Conservation (phyloP, 2,797 vertebrate species). For the Babyrousa celebensis region DNA sequence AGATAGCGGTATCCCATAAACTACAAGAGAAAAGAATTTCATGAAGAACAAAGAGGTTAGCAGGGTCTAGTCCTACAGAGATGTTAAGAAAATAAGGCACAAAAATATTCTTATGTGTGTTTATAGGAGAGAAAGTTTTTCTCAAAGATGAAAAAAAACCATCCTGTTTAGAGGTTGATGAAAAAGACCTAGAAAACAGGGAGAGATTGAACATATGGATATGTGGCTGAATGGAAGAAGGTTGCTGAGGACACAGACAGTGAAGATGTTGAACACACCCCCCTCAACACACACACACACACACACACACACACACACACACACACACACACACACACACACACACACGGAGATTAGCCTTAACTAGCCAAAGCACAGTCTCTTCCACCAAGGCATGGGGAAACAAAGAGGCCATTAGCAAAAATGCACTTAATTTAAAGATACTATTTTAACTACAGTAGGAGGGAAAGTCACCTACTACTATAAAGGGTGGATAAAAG, state of each 20-base stretch:
- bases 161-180: neutral
- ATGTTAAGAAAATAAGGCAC: neutral
- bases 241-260: neutral
- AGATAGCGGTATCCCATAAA: neutral
- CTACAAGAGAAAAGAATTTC: neutral
- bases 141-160: neutral
- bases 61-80: neutral
- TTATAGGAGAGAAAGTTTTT: neutral
- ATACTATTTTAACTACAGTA: conserved; percentile 1
- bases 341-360: neutral
- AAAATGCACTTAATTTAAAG: neutral
- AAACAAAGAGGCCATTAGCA: neutral
- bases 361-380: neutral
- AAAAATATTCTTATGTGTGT: neutral
- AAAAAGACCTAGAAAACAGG: neutral
- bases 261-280: neutral
- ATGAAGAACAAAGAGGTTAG: neutral
- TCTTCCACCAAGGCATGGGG: neutral
- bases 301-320: no score
- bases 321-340: no score
- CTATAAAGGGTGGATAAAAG: neutral
- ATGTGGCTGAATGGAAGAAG: neutral
- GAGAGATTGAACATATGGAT: neutral
- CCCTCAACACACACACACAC: no score
- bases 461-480: neutral